Evolutionary conservation across 2,797 vertebrate species (phyloP).

Genomic region (Babyrousa celebensis): DNA sequence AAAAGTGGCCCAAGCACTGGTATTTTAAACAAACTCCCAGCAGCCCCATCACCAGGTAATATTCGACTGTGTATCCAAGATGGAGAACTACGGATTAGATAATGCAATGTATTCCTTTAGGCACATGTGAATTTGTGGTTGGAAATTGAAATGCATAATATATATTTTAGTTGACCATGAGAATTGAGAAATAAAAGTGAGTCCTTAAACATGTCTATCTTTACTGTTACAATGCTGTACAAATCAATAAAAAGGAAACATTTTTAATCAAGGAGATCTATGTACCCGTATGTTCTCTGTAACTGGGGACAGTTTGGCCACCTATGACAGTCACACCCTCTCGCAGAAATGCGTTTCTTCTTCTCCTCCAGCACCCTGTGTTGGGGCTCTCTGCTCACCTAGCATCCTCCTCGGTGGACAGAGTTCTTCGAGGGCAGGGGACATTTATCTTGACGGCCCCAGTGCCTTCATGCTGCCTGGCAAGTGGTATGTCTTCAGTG

Average conservation of each 20-base stretch:
- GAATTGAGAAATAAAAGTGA: not conserved
- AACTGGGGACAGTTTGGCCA: not conserved
- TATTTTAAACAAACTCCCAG: not conserved
- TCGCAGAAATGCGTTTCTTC: not conserved
- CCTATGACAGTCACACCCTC: no score
- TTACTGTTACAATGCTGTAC: slow-evolving; percentile 9
- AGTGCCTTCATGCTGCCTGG: not conserved
- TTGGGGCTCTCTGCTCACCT: not conserved
- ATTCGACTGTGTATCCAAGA: not conserved
- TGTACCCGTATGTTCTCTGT: not conserved
- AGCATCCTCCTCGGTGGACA: not conserved
- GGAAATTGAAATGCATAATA: not conserved
- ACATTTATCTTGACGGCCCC: not conserved
- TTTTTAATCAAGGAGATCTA: not conserved
- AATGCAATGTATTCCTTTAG: not conserved
- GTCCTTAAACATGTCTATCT: not conserved
- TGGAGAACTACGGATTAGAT: not conserved
- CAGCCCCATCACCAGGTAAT: not conserved
- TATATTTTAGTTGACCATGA: not conserved
- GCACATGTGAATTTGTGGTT: not conserved
- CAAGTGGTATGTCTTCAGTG: not conserved
- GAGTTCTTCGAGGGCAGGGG: not conserved
- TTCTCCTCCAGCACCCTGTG: not conserved
- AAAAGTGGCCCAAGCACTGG: not conserved
- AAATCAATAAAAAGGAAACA: not conserved